A percentile compares a stretch with the other conserved stretches of the same genome.
Evolutionary conservation across 2,888 invertebrate species (phyloP).

Genomic region (Melanchra persicariae): DNA sequence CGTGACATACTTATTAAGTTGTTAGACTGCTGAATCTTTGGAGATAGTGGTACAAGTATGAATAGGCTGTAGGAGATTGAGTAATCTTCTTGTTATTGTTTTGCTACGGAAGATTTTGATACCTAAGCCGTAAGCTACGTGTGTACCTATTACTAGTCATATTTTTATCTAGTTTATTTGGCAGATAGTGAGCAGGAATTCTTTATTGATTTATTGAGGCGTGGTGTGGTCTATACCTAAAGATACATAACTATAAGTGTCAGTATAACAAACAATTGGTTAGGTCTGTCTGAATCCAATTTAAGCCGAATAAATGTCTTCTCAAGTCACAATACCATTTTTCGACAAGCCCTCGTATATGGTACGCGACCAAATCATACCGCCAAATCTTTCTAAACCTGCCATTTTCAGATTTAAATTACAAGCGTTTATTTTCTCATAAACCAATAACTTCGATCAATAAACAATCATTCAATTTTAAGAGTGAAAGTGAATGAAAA

Average conservation of each 20-base stretch:
- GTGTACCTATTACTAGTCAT: background rate
- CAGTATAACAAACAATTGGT: background rate
- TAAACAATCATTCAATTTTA: background rate
- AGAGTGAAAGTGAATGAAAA: background rate
- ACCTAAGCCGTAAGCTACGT: background rate
- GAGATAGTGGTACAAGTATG: background rate
- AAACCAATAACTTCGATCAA: background rate
- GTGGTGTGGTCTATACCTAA: too few species aligned
- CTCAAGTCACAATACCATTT: too few species aligned
- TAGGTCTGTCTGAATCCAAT: too few species aligned
- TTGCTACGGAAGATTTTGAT: constrained; percentile 6
- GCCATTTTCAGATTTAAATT: background rate
- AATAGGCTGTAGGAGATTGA: constrained; percentile 27
- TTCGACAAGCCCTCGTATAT: too few species aligned
- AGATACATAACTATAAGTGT: background rate
- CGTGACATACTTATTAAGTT: constrained; percentile 37
- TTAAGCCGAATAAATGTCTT: too few species aligned
- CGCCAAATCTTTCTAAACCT: background rate
- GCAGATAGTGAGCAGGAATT: background rate
- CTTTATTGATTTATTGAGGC: background rate
- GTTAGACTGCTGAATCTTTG: constrained; percentile 37
- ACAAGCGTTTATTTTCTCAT: background rate
- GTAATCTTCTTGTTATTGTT: constrained; percentile 28
- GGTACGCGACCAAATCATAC: too few species aligned
- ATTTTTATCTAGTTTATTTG: background rate